Conservation (phyloP, 2,797 vertebrate genomes). For the Glyptemys insculpta region DNA sequence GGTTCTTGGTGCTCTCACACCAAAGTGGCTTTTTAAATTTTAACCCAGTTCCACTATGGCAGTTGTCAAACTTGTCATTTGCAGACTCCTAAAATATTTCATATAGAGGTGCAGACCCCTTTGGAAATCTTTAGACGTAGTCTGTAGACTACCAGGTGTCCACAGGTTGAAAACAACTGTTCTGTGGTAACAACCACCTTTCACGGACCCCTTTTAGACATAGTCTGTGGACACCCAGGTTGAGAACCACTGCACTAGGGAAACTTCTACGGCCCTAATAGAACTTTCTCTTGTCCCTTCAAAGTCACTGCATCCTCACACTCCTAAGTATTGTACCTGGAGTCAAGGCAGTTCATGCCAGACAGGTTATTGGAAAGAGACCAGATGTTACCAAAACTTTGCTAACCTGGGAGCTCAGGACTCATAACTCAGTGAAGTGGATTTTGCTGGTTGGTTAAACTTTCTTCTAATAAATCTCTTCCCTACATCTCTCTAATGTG, state of each 20-base stretch:
- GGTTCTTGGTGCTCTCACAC: not conserved
- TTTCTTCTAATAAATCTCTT: not conserved
- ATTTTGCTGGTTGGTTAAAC: not conserved
- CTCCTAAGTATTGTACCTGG: constrained; percentile 44
- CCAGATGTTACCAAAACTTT: not conserved
- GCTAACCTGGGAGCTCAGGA: not conserved
- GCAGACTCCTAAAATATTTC: too few species aligned
- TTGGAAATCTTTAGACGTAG: too few species aligned
- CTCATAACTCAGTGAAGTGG: not conserved
- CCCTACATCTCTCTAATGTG: not conserved
- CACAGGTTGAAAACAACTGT: too few species aligned
- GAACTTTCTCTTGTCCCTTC: not conserved
- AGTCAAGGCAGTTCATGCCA: constrained; percentile 30
- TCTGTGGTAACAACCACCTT: too few species aligned
- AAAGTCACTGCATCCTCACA: constrained; percentile 30
- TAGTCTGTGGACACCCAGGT: too few species aligned
- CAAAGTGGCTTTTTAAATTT: constrained; percentile 32
- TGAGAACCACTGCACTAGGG: not conserved
- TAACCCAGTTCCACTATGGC: not conserved
- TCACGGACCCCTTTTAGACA: too few species aligned
- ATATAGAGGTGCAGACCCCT: too few species aligned
- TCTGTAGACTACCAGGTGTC: too few species aligned
- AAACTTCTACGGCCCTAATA: constrained; percentile 34
- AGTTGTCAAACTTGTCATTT: too few species aligned
- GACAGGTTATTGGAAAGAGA: constrained; percentile 23